phyloP scores from a whole-genome alignment of 2,113 vertebrate genomes.

The Gallinago undulata region DNA sequence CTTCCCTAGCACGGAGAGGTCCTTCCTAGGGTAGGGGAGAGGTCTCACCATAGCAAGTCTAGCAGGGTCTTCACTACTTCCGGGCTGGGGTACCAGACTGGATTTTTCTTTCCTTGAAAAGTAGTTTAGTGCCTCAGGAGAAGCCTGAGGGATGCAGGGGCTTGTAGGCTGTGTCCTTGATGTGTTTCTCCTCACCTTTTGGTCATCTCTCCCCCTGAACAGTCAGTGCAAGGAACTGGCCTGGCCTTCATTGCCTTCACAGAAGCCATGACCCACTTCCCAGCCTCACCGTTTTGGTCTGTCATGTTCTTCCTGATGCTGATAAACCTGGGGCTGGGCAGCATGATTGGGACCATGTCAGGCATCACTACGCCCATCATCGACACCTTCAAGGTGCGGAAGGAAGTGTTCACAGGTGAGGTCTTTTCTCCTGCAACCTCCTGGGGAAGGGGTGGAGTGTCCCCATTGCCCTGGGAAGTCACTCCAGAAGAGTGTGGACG shows the following conservation, averaged over 20 bases:
- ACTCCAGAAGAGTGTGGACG: background rate
- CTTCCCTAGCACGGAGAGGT: background rate
- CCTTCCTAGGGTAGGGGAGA: background rate
- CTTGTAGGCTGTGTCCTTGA: background rate
- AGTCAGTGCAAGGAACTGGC: slow-evolving; percentile 97
- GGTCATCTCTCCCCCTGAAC: background rate
- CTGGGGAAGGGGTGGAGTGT: background rate
- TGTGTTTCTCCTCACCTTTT: background rate
- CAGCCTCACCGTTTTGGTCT: slow-evolving; percentile 94
- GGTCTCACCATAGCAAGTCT: background rate
- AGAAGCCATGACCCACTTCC: slow-evolving; percentile 98
- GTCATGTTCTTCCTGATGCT: slow-evolving; percentile 99
- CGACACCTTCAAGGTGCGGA: slow-evolving; percentile 96
- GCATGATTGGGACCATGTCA: slow-evolving; percentile 99
- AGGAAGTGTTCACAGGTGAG: slow-evolving; percentile 96
- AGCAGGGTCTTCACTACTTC: background rate
- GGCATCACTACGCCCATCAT: slow-evolving; percentile 97
- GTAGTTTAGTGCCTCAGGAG: background rate
- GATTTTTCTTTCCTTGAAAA: background rate
- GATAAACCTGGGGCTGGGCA: slow-evolving; percentile 96
- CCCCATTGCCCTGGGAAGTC: background rate
- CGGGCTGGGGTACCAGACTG: background rate
- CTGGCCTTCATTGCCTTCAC: slow-evolving; percentile 99
- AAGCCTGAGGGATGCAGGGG: background rate
- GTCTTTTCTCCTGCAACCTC: background rate